A percentile compares a stretch with the other conserved stretches of the same genome.
Conservation (phyloP, 2,113 vertebrate species). For the Mormoops blainvillei region DNA sequence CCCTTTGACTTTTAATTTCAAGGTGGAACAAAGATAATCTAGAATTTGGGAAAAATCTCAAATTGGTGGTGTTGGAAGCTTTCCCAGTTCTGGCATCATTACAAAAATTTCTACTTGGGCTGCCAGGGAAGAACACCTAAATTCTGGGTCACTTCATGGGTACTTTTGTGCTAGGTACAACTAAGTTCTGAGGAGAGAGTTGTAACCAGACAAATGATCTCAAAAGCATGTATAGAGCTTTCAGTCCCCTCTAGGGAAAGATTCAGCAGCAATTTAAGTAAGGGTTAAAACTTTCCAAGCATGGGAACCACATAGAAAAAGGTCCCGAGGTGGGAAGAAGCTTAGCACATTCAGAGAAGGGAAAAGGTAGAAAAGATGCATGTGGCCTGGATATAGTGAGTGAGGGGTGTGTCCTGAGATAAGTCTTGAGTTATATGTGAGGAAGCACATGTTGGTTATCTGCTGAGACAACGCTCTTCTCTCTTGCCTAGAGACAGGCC, state of each 20-base stretch:
- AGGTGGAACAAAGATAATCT: background rate
- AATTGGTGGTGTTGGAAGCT: background rate
- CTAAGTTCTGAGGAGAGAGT: background rate
- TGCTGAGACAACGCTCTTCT: background rate
- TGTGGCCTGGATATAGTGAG: fast-evolving
- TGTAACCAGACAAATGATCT: background rate
- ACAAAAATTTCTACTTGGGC: background rate
- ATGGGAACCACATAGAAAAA: background rate
- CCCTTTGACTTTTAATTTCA: background rate
- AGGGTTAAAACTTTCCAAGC: background rate
- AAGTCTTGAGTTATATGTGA: background rate
- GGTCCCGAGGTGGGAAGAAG: background rate
- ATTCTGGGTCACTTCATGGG: background rate
- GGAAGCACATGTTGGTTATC: background rate
- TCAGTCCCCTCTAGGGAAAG: background rate
- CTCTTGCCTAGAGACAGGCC: background rate
- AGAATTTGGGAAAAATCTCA: background rate
- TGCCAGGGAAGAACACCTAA: background rate
- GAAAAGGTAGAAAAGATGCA: background rate
- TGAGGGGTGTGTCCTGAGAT: background rate
- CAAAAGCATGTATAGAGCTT: background rate
- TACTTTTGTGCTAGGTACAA: background rate
- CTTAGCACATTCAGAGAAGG: background rate
- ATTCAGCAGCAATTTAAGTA: background rate
- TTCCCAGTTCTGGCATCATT: background rate